phyloP scores from a whole-genome alignment of 2,888 invertebrate species.

The Nephrotoma appendiculata region DNA sequence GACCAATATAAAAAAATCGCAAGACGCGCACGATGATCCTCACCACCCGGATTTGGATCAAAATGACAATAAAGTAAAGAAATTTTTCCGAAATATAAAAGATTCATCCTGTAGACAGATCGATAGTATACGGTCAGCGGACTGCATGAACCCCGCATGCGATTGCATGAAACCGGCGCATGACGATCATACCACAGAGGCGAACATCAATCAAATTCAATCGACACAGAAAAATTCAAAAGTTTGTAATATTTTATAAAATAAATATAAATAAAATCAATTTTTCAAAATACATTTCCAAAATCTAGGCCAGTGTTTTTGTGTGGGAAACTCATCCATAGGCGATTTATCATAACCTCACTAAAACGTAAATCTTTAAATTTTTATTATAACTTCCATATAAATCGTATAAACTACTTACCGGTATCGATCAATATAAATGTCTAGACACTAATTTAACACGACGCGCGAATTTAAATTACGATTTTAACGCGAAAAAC shows the following conservation, averaged over 20 bases:
- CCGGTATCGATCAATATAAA: not conserved
- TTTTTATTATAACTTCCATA: too few species aligned
- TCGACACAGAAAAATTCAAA: not conserved
- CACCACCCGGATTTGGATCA: not conserved
- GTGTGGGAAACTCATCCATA: not conserved
- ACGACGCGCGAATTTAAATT: not conserved
- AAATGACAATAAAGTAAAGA: not conserved
- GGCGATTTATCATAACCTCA: not conserved
- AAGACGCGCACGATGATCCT: not conserved
- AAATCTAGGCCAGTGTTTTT: not conserved
- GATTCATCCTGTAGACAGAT: not conserved
- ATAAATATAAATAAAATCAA: not conserved
- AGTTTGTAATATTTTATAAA: slow-evolving; percentile 1
- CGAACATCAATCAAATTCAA: not conserved
- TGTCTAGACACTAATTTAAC: not conserved
- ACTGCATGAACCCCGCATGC: not conserved
- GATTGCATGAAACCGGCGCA: not conserved
- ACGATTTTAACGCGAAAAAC: not conserved
- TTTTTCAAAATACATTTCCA: not conserved
- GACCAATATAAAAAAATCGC: not conserved
- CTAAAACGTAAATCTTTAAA: not conserved
- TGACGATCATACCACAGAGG: not conserved
- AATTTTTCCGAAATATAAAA: not conserved
- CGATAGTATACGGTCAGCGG: not conserved
- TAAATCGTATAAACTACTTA: not conserved